phyloP scores from a whole-genome alignment of 1,140 invertebrate species.

The Aphaenogaster rudis region DNA sequence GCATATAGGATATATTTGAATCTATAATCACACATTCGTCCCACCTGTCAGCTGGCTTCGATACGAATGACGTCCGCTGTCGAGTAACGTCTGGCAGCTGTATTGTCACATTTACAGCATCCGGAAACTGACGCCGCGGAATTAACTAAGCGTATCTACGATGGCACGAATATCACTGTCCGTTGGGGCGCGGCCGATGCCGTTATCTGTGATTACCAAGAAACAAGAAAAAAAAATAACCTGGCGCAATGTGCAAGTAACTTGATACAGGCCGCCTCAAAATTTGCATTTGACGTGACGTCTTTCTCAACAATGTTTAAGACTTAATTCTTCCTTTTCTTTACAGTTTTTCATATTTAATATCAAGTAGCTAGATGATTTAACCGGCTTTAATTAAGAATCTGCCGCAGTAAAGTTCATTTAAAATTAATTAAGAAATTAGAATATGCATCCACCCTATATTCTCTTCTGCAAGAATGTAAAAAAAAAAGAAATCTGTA shows the following conservation, averaged over 20 bases:
- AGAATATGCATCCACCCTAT: background rate
- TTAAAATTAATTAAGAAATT: constrained; percentile 28
- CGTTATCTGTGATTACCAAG: constrained; percentile 4
- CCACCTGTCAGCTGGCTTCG: constrained; percentile 47
- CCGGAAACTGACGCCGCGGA: constrained; percentile 46
- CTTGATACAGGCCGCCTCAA: constrained; percentile 3
- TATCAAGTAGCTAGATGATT: background rate
- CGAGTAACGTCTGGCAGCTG: constrained; percentile 24
- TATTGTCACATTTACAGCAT: constrained; percentile 51
- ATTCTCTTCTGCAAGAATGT: background rate
- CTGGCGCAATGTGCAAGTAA: background rate
- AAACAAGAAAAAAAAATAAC: background rate
- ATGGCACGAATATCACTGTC: constrained; percentile 37
- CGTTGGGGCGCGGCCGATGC: background rate
- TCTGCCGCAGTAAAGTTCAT: background rate
- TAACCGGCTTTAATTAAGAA: constrained; percentile 30
- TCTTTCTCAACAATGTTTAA: background rate
- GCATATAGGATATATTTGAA: constrained; percentile 54
- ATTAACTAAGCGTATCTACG: constrained; percentile 50
- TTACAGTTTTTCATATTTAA: background rate
- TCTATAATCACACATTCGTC: constrained; percentile 59
- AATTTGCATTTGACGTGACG: background rate
- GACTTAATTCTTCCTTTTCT: background rate
- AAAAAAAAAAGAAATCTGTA: background rate
- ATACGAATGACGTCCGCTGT: constrained; percentile 43